Evolutionary conservation across 2,888 invertebrate species (phyloP).

Genomic region (Cheilosia grossa): DNA sequence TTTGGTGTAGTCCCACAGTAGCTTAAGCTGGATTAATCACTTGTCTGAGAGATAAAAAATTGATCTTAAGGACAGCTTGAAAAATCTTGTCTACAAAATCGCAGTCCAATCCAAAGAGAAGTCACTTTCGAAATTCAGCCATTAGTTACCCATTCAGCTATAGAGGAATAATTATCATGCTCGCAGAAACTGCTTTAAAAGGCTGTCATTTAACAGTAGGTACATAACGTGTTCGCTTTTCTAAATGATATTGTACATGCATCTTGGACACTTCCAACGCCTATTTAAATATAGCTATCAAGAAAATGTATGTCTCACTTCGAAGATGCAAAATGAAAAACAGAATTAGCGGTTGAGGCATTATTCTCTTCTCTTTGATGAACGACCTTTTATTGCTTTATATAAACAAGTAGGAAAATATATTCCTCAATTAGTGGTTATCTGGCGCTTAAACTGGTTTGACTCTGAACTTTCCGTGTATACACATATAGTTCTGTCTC

Average conservation of each 20-base stretch:
- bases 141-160: background rate
- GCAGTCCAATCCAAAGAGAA: too few relatives aligned
- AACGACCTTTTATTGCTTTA: slow-evolving; percentile 1
- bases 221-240: background rate
- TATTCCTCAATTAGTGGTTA: background rate
- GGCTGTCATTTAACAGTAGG: background rate
- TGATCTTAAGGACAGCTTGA: too few relatives aligned
- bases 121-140: too few relatives aligned
- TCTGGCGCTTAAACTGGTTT: slow-evolving; percentile 39
- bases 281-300: background rate
- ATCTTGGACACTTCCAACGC: background rate
- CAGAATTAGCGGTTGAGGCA: background rate
- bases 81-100: too few relatives aligned
- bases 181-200: background rate
- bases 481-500: background rate
- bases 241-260: background rate
- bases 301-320: background rate
- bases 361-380: background rate
- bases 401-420: background rate
- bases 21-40: too few relatives aligned
- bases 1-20: too few relatives aligned
- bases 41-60: too few relatives aligned
- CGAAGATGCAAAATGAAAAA: slow-evolving; percentile 10
- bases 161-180: background rate
- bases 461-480: background rate